phyloP scores from a whole-genome alignment of 2,888 invertebrate genomes.

The Hyalella azteca region DNA sequence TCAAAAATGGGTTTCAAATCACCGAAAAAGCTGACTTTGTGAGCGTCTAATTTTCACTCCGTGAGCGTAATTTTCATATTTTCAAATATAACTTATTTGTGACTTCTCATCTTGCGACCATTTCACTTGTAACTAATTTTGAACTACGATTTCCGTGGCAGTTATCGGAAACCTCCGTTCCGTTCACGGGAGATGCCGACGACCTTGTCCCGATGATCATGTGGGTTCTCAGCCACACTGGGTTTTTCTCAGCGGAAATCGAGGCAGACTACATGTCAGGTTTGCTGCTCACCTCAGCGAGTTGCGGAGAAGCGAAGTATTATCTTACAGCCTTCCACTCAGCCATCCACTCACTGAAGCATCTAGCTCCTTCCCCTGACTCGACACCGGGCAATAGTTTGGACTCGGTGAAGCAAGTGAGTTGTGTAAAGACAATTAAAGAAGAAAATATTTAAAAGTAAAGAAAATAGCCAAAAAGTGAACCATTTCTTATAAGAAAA shows the following conservation, averaged over 20 bases:
- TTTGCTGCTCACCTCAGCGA: conserved; percentile 84
- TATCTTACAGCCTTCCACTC: conserved; percentile 92
- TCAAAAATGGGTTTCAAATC: too few relatives aligned
- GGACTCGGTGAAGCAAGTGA: conserved; percentile 52
- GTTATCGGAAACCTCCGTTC: conserved; percentile 24
- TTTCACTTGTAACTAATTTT: too few relatives aligned
- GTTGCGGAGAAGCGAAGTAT: conserved; percentile 92
- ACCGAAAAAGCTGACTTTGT: too few relatives aligned
- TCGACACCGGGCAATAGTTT: conserved; percentile 59
- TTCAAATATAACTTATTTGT: too few relatives aligned
- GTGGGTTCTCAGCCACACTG: conserved; percentile 87
- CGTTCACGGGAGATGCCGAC: conserved; percentile 71
- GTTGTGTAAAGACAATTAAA: too few relatives aligned
- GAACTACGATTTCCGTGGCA: too few relatives aligned
- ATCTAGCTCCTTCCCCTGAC: conserved; percentile 64
- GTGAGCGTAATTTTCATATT: too few relatives aligned
- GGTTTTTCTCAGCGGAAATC: conserved; percentile 88
- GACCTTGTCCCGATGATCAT: conserved; percentile 91
- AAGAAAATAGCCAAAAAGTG: too few relatives aligned
- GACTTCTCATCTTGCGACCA: too few relatives aligned
- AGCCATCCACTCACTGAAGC: conserved; percentile 87
- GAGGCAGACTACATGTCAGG: conserved; percentile 97
- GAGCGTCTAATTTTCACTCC: too few relatives aligned
- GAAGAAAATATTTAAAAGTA: too few relatives aligned
- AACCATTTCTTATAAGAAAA: too few relatives aligned